Evolutionary conservation across 2,797 vertebrate species (phyloP).

Genomic region (Margarornis squamiger): DNA sequence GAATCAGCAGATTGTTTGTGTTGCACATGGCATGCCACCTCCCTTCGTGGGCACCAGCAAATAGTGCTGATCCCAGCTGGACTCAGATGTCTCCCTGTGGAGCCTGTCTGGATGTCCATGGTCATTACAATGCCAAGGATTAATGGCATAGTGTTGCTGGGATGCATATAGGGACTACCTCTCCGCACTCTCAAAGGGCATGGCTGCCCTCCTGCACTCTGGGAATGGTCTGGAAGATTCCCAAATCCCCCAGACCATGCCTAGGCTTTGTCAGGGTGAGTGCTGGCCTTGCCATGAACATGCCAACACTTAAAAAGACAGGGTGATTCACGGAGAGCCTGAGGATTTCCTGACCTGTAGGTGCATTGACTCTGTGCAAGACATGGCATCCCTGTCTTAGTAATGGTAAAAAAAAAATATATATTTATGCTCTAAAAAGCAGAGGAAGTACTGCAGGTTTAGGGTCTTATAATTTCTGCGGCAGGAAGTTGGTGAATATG

Average conservation of each 20-base stretch:
- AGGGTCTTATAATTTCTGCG: neutral
- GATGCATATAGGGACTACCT: accelerated
- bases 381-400: neutral
- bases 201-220: neutral
- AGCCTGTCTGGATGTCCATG: neutral
- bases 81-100: neutral
- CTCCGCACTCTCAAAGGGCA: neutral
- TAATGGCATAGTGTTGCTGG: neutral
- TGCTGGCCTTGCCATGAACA: neutral
- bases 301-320: neutral
- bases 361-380: neutral
- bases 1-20: neutral
- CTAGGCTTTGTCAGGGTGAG: neutral
- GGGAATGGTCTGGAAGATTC: neutral
- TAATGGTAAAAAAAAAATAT: neutral
- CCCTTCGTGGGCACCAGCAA: neutral
- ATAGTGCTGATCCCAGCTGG: neutral
- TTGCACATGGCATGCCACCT: neutral
- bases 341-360: neutral
- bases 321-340: neutral
- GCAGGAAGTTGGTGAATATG: neutral
- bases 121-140: neutral
- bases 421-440: neutral
- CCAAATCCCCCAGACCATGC: neutral
- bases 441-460: neutral